Base-by-base conservation (phyloP, 2,888 invertebrate species). In the Drosophila subquinaria region DNA sequence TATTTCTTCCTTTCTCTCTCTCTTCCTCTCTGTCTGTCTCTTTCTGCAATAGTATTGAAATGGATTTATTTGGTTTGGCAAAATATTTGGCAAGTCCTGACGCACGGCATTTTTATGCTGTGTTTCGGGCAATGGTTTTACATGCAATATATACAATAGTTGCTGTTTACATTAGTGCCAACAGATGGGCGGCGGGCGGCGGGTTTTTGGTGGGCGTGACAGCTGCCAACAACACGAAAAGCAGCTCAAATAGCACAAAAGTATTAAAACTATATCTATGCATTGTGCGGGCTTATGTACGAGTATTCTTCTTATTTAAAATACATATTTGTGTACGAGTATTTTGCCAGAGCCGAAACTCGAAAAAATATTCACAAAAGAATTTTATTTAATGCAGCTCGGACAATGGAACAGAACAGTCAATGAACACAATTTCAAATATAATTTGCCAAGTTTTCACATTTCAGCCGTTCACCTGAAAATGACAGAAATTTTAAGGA, bases 21-120 rank as follows among this genome's bases (percentile, higher is more conserved):
- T 13, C 11, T n/a, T 3, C 6, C 10, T 17, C 33, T 30, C 8
- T 23, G 10, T 48, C 38, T 30, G 8, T 23, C 27, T 9, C 10
- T 13, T 9, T 51, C 30, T 62, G 60, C 50, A 67, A 53, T 60
- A 66, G 73, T 66, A 81, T 86, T 84, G 87, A 71, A 84, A 83
- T 79, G 82, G 84, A 87, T 84, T 87, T 84, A 87, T 84, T 88
- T 89, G 88, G 72, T 70, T 72, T 84, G 67, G 72, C 88, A 76
- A 89, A 84, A 84, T 89, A 87, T 84, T 87, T 87, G 84, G 72
- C 81, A 86, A 81, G 81, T 81, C 70, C 87, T 83, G 87, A 83
- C 71, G 84, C 89, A 81, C 69, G 69, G 73, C 71, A 69, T 65
- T 73, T 81, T 77, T 75, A 38, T 67, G 72, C 63, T 59, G 47